Evolutionary conservation across 2,797 vertebrate species (phyloP).

Genomic region (Champsocephalus esox): DNA sequence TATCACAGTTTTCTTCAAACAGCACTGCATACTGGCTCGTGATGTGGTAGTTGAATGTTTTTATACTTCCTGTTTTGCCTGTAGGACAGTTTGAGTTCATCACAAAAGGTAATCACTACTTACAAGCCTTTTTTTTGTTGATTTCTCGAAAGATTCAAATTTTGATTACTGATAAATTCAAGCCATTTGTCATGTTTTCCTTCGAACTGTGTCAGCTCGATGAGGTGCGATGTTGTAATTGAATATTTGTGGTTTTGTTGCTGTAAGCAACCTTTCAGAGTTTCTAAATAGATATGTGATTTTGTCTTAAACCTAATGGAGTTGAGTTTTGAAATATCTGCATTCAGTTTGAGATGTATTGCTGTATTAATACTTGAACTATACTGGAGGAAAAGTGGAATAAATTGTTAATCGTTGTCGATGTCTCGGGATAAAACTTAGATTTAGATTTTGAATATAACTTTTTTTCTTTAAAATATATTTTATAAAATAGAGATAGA

Average conservation of each 20-base stretch:
- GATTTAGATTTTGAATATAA: too few species aligned
- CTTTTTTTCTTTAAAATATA: too few species aligned
- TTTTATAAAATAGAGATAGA: too few species aligned
- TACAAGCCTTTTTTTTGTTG: background rate
- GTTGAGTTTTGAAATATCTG: constrained; percentile 9
- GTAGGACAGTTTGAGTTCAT: background rate
- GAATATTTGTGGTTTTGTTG: background rate
- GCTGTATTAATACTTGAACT: background rate
- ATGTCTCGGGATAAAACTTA: background rate
- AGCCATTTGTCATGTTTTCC: background rate
- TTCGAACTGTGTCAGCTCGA: background rate
- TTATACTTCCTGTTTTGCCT: background rate
- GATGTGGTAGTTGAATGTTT: background rate
- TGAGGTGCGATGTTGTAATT: background rate
- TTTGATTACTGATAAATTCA: background rate
- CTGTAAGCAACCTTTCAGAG: background rate
- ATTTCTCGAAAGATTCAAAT: background rate
- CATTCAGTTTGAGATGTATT: constrained; percentile 1
- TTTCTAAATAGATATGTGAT: background rate
- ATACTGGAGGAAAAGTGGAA: background rate
- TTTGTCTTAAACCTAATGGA: background rate
- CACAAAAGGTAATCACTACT: background rate
- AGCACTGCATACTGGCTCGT: background rate
- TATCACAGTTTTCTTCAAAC: background rate
- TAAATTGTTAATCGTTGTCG: background rate